A percentile compares a stretch with the other conserved stretches of the same genome.
Conservation (phyloP, 1,140 invertebrate genomes). For the Apis florea region DNA sequence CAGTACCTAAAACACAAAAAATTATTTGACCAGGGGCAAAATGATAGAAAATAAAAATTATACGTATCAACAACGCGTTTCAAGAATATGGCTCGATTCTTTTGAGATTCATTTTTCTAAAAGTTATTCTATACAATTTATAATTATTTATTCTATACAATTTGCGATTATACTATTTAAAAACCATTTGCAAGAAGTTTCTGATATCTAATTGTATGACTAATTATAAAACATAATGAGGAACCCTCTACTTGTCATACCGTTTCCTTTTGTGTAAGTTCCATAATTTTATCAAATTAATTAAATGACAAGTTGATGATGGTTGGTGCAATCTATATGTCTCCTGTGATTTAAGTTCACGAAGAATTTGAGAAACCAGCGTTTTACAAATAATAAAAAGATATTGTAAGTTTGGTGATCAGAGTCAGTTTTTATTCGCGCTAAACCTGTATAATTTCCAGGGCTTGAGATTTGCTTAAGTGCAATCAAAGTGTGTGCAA, state of each 20-base stretch:
- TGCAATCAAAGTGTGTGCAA: slow-evolving; percentile 21
- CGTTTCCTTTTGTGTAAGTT: slow-evolving; percentile 37
- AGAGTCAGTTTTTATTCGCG: slow-evolving; percentile 28
- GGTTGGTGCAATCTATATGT: slow-evolving; percentile 50
- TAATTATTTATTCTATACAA: slow-evolving; percentile 32
- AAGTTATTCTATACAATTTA: slow-evolving; percentile 47
- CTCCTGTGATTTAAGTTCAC: slow-evolving; percentile 50
- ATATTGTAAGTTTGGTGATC: slow-evolving; percentile 52
- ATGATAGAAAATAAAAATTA: background rate
- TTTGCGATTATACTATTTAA: slow-evolving; percentile 18
- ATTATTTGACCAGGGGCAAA: slow-evolving; percentile 5
- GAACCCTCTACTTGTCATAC: slow-evolving; percentile 33
- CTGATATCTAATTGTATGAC: slow-evolving; percentile 36
- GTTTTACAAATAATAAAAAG: slow-evolving; percentile 51
- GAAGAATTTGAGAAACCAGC: slow-evolving; percentile 40
- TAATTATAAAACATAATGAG: slow-evolving; percentile 29
- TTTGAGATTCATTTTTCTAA: slow-evolving; percentile 51
- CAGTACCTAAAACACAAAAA: slow-evolving; percentile 14
- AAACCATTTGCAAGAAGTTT: slow-evolving; percentile 34
- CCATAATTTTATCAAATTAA: slow-evolving; percentile 25
- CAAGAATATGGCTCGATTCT: slow-evolving; percentile 8
- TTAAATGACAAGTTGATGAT: slow-evolving; percentile 24
- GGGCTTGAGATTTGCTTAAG: background rate
- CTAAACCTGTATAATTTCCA: slow-evolving; percentile 18
- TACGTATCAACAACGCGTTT: slow-evolving; percentile 26